These are phyloP conservation scores for Drosophila pseudoobscura DNA, from an alignment of 1,140 invertebrate species.

Conservation along the genomic window DNA sequence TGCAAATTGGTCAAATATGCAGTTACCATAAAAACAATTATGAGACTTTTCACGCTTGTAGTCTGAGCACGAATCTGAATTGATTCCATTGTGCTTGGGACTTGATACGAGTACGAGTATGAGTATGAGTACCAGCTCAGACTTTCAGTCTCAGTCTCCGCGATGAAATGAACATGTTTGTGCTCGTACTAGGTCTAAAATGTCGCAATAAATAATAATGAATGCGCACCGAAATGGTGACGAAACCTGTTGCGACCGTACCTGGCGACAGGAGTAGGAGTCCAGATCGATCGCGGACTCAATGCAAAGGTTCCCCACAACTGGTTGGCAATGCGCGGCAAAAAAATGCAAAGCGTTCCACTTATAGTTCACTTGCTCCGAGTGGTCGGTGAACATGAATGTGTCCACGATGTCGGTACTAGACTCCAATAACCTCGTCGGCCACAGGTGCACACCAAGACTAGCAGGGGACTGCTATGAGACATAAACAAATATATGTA, in stretches of 20 bases:
- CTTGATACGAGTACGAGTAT: slow-evolving; percentile 34
- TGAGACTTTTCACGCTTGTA: slow-evolving; percentile 71
- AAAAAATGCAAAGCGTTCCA: slow-evolving; percentile 57
- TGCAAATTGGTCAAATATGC: slow-evolving; percentile 66
- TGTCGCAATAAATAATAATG: slow-evolving; percentile 79
- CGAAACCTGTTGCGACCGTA: slow-evolving; percentile 78
- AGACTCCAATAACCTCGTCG: neutral
- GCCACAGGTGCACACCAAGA: neutral
- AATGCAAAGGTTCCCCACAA: slow-evolving; percentile 16
- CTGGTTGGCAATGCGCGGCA: slow-evolving; percentile 6
- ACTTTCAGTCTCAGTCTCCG: slow-evolving; percentile 40
- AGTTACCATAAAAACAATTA: slow-evolving; percentile 57
- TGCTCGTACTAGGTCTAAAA: slow-evolving; percentile 20
- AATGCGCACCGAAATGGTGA: slow-evolving; percentile 69
- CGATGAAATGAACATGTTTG: slow-evolving; percentile 72
- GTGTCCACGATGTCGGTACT: slow-evolving; percentile 38
- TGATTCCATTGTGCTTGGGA: slow-evolving; percentile 32
- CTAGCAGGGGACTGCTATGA: too few species aligned
- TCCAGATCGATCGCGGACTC: slow-evolving; percentile 57
- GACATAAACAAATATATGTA: neutral
- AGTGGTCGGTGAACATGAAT: slow-evolving; percentile 47
- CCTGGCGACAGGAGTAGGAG: slow-evolving; percentile 41
- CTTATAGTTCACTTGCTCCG: slow-evolving; percentile 54
- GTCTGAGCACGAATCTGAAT: slow-evolving; percentile 43
- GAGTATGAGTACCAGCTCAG: slow-evolving; percentile 28